Base-by-base conservation (phyloP, 2,113 vertebrate species). In the Coryphaenoides rupestris region DNA sequence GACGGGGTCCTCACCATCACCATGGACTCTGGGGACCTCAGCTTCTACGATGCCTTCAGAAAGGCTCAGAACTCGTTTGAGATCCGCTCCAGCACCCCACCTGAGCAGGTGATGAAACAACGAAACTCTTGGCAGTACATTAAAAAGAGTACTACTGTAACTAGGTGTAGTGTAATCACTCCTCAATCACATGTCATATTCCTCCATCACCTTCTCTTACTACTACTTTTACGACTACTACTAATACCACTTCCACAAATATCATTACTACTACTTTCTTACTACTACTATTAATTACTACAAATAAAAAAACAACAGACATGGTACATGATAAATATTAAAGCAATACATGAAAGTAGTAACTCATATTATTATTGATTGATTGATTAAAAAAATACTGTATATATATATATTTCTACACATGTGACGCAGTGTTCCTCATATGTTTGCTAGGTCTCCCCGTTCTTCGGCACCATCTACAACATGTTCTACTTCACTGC, bases 391-490 rank as follows among this genome's bases (percentile, higher is more conserved):
- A n/a, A n/a, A n/a, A n/a, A n/a, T n/a, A n/a, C n/a, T n/a, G n/a
- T n/a, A n/a, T n/a, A n/a, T n/a, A n/a, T n/a, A n/a, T n/a, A n/a
- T n/a, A 40, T 40, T 40, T 40, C 33, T 40, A 2, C 33, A 10
- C 33, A 40, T 6, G 24, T 26, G 24, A 26, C 24, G 24, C 33
- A 6, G 33, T 40, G 33, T 40, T 5, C 47, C 47, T 15, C 19
- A 46, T 19, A 5, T 55, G n/a, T 19, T 33, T 3, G 5, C n/a
- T 56, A 98, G 96, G 93, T 95, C 60, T 95, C 95, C 63, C 96
- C 96, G 0, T 93, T 98, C 71, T 98, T 98, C 22, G 92, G 92
- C 70, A 95, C 95, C 74, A 93, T 98, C 86, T 98, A 96, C 61
- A 95, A 96, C 69, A 92, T 96, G 53, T 80, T 98, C 63, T 89